A percentile compares a stretch with the other conserved stretches of the same genome.
phyloP scores from a whole-genome alignment of 2,888 invertebrate genomes.

The Melieria crassipennis region DNA sequence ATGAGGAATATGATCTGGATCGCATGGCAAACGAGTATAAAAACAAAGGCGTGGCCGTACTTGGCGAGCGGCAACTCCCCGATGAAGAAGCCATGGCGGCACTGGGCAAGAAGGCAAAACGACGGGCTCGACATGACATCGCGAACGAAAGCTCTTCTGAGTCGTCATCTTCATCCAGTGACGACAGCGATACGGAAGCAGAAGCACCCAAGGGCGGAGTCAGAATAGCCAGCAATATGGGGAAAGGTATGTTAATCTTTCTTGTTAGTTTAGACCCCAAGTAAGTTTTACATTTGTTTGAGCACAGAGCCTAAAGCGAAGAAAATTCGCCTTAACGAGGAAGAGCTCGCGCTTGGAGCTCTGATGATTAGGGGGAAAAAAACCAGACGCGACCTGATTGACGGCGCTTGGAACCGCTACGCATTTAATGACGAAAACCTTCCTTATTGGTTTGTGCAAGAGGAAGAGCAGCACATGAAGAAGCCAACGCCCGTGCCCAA shows the following conservation, averaged over 20 bases:
- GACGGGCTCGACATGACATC: constrained; percentile 57
- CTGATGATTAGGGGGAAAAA: constrained; percentile 92
- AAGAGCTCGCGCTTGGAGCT: constrained; percentile 92
- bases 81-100: constrained; percentile 14
- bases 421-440: constrained; percentile 90
- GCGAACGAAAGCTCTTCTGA: constrained; percentile 44
- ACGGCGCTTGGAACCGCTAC: constrained; percentile 93
- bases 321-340: constrained; percentile 80
- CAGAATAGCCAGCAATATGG: constrained; percentile 46
- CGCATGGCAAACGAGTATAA: constrained; percentile 78
- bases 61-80: constrained; percentile 54
- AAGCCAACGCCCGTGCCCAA: constrained; percentile 86
- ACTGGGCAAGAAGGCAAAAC: constrained; percentile 61
- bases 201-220: constrained; percentile 55
- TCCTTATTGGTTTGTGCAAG: constrained; percentile 96
- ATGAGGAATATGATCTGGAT: constrained; percentile 88
- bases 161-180: constrained; percentile 51
- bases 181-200: constrained; percentile 51
- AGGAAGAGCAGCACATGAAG: constrained; percentile 91
- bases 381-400: constrained; percentile 87
- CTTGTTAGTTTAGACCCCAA: background rate
- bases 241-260: constrained; percentile 47
- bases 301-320: constrained; percentile 61
- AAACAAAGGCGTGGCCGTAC: constrained; percentile 72
- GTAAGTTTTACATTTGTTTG: background rate